Conservation (phyloP, 2,797 vertebrate species). For the Percopsis omiscomaycus region DNA sequence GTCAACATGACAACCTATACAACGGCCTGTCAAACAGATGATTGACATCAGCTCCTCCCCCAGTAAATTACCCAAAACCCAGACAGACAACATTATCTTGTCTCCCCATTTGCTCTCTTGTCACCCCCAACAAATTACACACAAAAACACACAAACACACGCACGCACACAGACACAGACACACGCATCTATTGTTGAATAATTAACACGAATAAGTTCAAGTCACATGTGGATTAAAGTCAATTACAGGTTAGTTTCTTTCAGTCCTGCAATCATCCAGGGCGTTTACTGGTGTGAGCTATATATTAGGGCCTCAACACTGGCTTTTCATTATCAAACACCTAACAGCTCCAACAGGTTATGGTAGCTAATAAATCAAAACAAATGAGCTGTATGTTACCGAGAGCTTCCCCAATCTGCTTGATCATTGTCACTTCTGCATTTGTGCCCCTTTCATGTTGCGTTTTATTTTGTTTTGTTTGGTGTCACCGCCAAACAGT, state of each 20-base stretch:
- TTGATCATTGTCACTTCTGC: conserved; percentile 30
- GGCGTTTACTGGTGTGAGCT: not conserved
- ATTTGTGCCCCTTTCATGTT: conserved; percentile 48
- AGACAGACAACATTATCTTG: conserved; percentile 50
- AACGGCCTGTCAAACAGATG: conserved; percentile 83
- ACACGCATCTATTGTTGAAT: conserved; percentile 4
- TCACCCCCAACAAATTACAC: conserved; percentile 17
- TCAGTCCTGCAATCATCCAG: not conserved
- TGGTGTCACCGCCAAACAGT: not conserved
- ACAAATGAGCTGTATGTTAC: conserved; percentile 33
- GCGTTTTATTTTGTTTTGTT: conserved; percentile 67
- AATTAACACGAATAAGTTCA: conserved; percentile 14
- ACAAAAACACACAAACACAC: not conserved
- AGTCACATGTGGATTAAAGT: not conserved
- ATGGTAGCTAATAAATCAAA: conserved; percentile 16
- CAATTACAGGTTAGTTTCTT: conserved; percentile 13
- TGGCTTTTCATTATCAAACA: not conserved
- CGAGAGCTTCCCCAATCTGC: conserved; percentile 12
- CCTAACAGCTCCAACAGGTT: conserved; percentile 20
- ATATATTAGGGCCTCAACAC: conserved; percentile 25
- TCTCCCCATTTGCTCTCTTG: conserved; percentile 39
- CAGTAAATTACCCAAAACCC: conserved; percentile 66
- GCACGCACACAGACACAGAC: not conserved
- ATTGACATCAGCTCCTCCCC: conserved; percentile 72
- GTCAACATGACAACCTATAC: conserved; percentile 81